These are phyloP conservation scores for Callopanchax toddi DNA, from an alignment of 2,113 vertebrate genomes.

Conservation along the genomic window DNA sequence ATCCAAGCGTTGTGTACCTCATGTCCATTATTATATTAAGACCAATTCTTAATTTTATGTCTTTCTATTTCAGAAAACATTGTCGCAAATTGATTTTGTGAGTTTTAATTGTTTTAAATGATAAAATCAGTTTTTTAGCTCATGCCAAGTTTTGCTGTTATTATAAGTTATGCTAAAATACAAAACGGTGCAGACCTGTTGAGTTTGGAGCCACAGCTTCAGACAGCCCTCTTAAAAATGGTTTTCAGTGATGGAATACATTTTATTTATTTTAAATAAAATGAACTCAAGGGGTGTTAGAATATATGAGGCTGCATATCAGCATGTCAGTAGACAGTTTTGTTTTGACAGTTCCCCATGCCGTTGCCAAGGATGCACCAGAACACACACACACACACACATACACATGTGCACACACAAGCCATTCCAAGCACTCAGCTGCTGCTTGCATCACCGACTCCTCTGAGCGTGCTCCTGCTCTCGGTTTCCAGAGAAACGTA, in stretches of 20 bases:
- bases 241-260: slow-evolving; percentile 23
- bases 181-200: not conserved
- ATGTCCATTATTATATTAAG: too few relatives aligned
- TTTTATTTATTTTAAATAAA: slow-evolving; percentile 21
- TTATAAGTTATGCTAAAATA: not conserved
- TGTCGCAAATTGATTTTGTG: too few relatives aligned
- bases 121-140: not conserved
- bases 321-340: slow-evolving; percentile 58
- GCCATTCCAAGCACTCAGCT: slow-evolving; percentile 76
- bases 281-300: slow-evolving; percentile 3
- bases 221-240: too few relatives aligned
- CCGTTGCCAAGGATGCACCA: slow-evolving; percentile 70
- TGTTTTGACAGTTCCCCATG: slow-evolving; percentile 67
- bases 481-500: slow-evolving; percentile 82
- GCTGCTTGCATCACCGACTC: slow-evolving; percentile 77
- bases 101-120: too few relatives aligned
- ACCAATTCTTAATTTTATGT: too few relatives aligned
- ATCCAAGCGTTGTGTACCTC: too few relatives aligned
- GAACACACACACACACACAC: slow-evolving; percentile 44
- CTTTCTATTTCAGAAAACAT: too few relatives aligned
- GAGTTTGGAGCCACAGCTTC: too few relatives aligned
- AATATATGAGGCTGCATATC: slow-evolving; percentile 28
- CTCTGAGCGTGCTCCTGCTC: slow-evolving; percentile 71
- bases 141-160: not conserved
- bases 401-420: slow-evolving; percentile 45